Evolutionary conservation across 2,888 invertebrate genomes (phyloP).

Genomic region (Zygogramma bicolorata): DNA sequence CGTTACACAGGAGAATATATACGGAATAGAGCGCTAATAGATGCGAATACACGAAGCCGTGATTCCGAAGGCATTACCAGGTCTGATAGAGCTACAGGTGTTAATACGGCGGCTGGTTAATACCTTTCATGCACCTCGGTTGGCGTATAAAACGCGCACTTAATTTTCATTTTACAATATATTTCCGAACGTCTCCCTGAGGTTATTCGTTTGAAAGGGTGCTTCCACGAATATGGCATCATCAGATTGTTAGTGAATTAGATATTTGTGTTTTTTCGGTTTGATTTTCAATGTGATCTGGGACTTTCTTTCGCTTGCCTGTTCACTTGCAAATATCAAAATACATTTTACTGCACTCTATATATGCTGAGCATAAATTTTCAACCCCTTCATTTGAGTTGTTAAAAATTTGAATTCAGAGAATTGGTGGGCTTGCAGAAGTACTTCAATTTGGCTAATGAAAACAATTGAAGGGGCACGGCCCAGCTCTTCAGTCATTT

Average conservation of each 20-base stretch:
- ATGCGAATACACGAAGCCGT: slow-evolving; percentile 39
- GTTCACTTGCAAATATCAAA: too few species aligned
- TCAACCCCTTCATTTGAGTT: too few species aligned
- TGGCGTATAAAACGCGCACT: slow-evolving; percentile 26
- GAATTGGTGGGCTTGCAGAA: too few species aligned
- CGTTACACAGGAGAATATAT: neutral
- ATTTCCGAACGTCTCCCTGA: neutral
- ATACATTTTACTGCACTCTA: too few species aligned
- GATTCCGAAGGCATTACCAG: slow-evolving; percentile 37
- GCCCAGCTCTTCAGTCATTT: too few species aligned
- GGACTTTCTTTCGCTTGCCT: too few species aligned
- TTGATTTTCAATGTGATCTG: neutral
- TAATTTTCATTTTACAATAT: slow-evolving; percentile 21
- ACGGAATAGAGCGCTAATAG: slow-evolving; percentile 27
- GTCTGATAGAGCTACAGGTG: slow-evolving; percentile 34
- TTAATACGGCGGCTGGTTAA: slow-evolving; percentile 27
- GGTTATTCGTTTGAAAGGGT: slow-evolving; percentile 18
- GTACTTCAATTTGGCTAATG: too few species aligned
- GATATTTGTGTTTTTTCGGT: neutral
- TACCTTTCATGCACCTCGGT: slow-evolving; percentile 15
- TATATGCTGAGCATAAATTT: too few species aligned
- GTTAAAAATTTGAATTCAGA: too few species aligned
- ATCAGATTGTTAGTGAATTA: neutral
- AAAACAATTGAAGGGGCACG: too few species aligned
- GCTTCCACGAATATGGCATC: neutral